Percentiles rank a stretch among this genome's conserved stretches.
Evolutionary conservation across 2,888 invertebrate species (phyloP).

Genomic region (Aphrophora alni): DNA sequence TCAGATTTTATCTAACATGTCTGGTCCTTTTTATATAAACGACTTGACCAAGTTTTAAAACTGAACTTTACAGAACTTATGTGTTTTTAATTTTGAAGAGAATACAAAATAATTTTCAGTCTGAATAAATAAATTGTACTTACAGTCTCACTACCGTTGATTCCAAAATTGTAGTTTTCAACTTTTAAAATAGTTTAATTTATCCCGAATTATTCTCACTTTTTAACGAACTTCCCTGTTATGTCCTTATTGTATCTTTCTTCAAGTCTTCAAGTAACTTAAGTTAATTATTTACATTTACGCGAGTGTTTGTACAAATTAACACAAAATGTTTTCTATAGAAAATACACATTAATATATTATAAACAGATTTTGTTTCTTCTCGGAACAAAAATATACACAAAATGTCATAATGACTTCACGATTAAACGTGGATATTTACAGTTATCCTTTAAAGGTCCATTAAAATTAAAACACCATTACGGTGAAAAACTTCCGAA

Average conservation of each 20-base stretch:
- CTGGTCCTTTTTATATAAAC: constrained; percentile 26
- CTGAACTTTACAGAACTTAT: too few species aligned
- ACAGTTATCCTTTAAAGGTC: constrained; percentile 20
- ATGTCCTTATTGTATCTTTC: background rate
- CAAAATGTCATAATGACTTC: constrained; percentile 34
- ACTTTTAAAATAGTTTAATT: background rate
- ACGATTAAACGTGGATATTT: constrained; percentile 25
- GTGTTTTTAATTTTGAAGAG: too few species aligned
- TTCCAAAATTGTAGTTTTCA: background rate
- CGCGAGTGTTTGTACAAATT: background rate
- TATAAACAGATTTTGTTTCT: constrained; percentile 46
- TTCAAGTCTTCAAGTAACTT: background rate
- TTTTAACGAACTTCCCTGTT: background rate
- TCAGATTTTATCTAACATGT: constrained; percentile 27
- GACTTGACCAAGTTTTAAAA: background rate
- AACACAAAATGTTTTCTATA: constrained; percentile 34
- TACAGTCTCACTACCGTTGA: background rate
- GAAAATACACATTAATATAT: constrained; percentile 49
- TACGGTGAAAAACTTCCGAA: constrained; percentile 38
- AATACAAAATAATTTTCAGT: background rate
- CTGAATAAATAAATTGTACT: background rate
- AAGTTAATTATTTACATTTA: background rate
- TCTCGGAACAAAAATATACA: constrained; percentile 31
- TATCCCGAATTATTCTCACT: background rate
- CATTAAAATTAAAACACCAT: constrained; percentile 29